phyloP scores from a whole-genome alignment of 1,140 invertebrate genomes.

The Eueides isabella region DNA sequence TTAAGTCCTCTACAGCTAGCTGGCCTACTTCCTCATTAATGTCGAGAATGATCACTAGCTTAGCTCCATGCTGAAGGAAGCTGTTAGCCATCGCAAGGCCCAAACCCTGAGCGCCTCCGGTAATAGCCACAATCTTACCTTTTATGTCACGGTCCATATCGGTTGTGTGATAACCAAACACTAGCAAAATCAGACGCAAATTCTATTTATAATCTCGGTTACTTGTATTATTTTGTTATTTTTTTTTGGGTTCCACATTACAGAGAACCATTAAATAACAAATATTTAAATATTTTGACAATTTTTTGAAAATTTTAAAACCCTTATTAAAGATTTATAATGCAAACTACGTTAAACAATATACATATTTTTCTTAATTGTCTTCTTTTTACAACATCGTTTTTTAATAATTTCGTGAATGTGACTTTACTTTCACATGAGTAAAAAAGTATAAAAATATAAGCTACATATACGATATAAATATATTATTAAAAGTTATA shows the following conservation, averaged over 20 bases:
- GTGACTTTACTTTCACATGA: too few relatives aligned
- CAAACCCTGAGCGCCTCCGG: constrained; percentile 52
- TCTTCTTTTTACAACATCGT: too few relatives aligned
- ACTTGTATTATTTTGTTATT: neutral
- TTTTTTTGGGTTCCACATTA: neutral
- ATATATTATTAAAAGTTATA: too few relatives aligned
- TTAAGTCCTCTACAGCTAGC: constrained; percentile 21
- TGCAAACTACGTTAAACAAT: neutral
- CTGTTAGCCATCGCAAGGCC: constrained; percentile 52
- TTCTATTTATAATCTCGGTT: neutral
- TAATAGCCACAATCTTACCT: constrained; percentile 51
- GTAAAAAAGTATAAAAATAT: too few relatives aligned
- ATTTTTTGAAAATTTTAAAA: neutral
- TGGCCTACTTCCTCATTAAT: constrained; percentile 56
- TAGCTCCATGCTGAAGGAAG: constrained; percentile 49
- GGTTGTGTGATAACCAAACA: neutral
- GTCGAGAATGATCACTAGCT: constrained; percentile 68
- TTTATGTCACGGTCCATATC: constrained; percentile 48
- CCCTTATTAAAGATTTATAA: too few relatives aligned
- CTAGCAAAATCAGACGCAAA: neutral
- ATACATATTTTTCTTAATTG: too few relatives aligned
- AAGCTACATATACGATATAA: too few relatives aligned
- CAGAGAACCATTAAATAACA: neutral
- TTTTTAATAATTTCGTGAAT: too few relatives aligned
- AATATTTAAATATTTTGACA: neutral